A percentile compares a stretch with the other conserved stretches of the same genome.
phyloP scores from a whole-genome alignment of 2,888 invertebrate genomes.

The Anagyrus pseudococci region DNA sequence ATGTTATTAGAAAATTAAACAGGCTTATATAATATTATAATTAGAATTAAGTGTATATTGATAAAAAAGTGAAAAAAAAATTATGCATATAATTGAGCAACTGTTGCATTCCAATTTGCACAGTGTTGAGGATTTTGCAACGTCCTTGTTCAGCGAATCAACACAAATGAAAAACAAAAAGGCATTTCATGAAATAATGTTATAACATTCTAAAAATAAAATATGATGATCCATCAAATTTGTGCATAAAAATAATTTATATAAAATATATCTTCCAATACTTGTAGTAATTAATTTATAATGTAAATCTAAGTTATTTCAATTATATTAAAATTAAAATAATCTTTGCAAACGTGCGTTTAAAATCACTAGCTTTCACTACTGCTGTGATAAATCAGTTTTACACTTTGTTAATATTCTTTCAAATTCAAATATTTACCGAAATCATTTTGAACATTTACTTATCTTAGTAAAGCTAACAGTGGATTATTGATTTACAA shows the following conservation, averaged over 20 bases:
- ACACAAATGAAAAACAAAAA: not conserved
- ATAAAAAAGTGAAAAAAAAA: constrained; percentile 12
- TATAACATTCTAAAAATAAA: constrained; percentile 5
- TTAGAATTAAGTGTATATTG: constrained; percentile 25
- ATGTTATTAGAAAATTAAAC: constrained; percentile 35
- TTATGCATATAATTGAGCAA: too few species aligned
- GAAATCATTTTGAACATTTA: too few species aligned
- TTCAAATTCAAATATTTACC: too few species aligned
- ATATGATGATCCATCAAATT: constrained; percentile 9
- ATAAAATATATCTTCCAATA: constrained; percentile 33
- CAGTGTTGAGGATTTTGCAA: too few species aligned
- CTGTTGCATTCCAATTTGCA: not conserved
- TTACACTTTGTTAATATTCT: too few species aligned
- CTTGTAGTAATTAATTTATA: constrained; percentile 23
- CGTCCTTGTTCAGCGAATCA: too few species aligned
- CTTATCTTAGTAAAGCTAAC: not conserved
- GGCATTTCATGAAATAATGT: not conserved
- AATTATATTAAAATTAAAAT: constrained; percentile 11
- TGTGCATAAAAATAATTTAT: constrained; percentile 8
- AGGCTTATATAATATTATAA: constrained; percentile 29
- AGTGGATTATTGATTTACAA: too few species aligned
- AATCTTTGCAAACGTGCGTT: constrained; percentile 24
- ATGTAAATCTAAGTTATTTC: constrained; percentile 28
- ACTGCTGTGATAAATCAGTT: too few species aligned
- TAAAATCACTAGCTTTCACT: constrained; percentile 20